phyloP scores from a whole-genome alignment of 1,140 invertebrate genomes.

The Drosophila repletoides region DNA sequence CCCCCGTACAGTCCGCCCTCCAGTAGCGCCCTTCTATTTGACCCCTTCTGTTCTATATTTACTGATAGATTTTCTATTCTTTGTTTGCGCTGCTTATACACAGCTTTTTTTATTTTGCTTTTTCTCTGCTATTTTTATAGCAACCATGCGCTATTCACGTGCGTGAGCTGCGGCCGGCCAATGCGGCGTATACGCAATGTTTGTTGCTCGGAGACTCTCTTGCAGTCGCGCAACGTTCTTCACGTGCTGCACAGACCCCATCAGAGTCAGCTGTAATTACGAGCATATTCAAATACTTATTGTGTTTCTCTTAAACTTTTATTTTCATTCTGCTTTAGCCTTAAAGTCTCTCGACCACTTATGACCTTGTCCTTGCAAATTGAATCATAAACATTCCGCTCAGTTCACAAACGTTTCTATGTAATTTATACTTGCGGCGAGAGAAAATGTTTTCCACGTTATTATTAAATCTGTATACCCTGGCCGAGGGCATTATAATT shows the following conservation, averaged over 20 bases:
- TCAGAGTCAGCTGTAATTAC: too few species aligned
- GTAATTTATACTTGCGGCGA: too few species aligned
- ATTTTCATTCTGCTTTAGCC: too few species aligned
- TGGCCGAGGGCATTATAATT: too few species aligned
- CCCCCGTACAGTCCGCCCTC: conserved; percentile 4
- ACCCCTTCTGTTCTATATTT: not conserved
- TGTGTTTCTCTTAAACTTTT: too few species aligned
- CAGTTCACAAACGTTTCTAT: too few species aligned
- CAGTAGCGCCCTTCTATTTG: not conserved
- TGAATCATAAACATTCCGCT: too few species aligned
- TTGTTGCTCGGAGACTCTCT: not conserved
- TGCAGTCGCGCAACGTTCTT: not conserved
- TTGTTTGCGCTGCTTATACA: conserved; percentile 1
- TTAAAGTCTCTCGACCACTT: too few species aligned
- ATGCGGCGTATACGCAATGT: conserved; percentile 61
- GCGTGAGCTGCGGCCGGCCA: conserved; percentile 28
- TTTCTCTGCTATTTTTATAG: conserved; percentile 47
- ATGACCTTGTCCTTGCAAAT: too few species aligned
- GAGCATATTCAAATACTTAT: too few species aligned
- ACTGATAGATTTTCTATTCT: not conserved
- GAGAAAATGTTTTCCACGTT: too few species aligned
- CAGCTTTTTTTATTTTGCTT: conserved; percentile 5
- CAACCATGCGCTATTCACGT: conserved; percentile 67
- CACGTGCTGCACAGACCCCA: conserved; percentile 15
- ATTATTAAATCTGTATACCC: too few species aligned